These are phyloP conservation scores for Ostrea denselamellosa DNA, from an alignment of 1,140 invertebrate genomes.

Conservation along the genomic window DNA sequence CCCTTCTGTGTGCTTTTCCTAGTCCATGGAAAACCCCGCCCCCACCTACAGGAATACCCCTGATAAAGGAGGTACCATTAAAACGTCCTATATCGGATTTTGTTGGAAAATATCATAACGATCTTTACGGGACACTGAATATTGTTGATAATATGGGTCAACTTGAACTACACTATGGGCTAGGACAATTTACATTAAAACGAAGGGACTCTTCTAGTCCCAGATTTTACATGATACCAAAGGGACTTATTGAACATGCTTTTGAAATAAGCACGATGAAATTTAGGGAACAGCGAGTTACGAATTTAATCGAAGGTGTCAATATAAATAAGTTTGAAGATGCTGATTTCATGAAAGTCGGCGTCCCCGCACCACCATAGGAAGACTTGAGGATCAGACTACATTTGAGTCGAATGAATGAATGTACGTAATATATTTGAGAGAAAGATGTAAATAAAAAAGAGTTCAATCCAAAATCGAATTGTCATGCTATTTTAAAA, in stretches of 20 bases:
- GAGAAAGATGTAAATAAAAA: no score
- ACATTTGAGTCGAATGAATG: no score
- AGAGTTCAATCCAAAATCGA: no score
- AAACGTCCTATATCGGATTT: not conserved
- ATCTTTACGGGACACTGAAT: not conserved
- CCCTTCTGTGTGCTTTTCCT: constrained; percentile 51
- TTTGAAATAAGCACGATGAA: not conserved
- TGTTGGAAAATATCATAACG: not conserved
- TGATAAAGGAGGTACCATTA: not conserved
- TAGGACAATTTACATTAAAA: not conserved
- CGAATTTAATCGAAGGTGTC: constrained; percentile 1
- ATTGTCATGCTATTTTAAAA: no score
- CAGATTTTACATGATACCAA: constrained; percentile 22
- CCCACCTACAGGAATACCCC: not conserved
- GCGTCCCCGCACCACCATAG: not conserved
- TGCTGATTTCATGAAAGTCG: constrained; percentile 8
- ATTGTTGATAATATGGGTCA: not conserved
- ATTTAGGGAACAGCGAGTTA: constrained; percentile 14
- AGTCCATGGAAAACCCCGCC: not conserved
- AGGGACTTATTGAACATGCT: not conserved
- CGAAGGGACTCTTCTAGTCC: not conserved
- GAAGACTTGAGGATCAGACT: not conserved
- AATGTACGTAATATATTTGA: no score
- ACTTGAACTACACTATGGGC: not conserved
- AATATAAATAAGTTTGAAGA: constrained; percentile 28